phyloP scores from a whole-genome alignment of 2,797 vertebrate genomes.

The Sebastes diploproa region DNA sequence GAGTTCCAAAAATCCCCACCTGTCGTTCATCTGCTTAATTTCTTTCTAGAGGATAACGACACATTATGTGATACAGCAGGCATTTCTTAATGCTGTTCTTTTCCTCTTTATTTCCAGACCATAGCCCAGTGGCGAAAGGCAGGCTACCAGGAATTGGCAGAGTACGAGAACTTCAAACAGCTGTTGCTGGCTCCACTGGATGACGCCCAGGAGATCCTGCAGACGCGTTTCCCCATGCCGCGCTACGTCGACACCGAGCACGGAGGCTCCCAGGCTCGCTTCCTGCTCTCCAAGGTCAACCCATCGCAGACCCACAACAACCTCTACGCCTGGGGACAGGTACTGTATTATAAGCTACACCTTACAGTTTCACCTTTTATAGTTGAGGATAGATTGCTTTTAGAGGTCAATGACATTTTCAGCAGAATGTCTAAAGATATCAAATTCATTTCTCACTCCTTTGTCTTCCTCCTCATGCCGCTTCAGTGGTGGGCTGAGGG shows the following conservation, averaged over 20 bases:
- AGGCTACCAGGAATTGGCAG: constrained; percentile 95
- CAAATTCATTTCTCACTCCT: not conserved
- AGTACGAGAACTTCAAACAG: constrained; percentile 98
- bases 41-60: not conserved
- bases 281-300: constrained; percentile 98
- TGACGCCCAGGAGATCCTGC: constrained; percentile 95
- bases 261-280: constrained; percentile 91
- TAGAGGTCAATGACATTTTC: not conserved
- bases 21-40: not conserved
- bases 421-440: not conserved
- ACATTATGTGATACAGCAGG: not conserved
- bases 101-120: constrained; percentile 78
- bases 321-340: constrained; percentile 95
- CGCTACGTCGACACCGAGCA: constrained; percentile 96
- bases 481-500: not conserved
- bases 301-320: constrained; percentile 99
- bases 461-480: not conserved
- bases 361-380: not conserved
- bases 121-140: constrained; percentile 97
- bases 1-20: not conserved
- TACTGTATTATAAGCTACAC: constrained; percentile 47
- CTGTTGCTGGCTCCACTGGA: constrained; percentile 95
- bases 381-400: not conserved
- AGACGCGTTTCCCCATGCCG: constrained; percentile 95
- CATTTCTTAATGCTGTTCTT: not conserved